Evolutionary conservation across 2,888 invertebrate genomes (phyloP), one percentile per base, ranked within the genome.

Genomic region (Atethmia centrago): DNA sequence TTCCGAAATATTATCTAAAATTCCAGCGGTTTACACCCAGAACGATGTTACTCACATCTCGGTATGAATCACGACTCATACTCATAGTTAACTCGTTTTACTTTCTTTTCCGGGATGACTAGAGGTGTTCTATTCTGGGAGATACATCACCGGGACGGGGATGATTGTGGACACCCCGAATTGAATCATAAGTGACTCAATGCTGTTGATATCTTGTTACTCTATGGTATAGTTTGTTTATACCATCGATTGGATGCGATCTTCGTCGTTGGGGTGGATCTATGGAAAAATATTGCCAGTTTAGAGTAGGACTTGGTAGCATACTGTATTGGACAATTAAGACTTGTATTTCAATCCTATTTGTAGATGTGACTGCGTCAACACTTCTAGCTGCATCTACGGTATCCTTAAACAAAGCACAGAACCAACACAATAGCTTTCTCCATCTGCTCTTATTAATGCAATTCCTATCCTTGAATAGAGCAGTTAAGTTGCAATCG

Each of bases 121-220:
- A 80, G 77, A 80, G 71, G 82, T 83, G 76, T 74, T 84, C 65
- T 87, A 88, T 88, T 86, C 80, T 65, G 79, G 77, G 76, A 86
- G 74, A 73, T 69, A 67, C 77, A 75, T 85, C 83, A 85, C 61
- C 53, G 68, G 64, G 62, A 49, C 58, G 80, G 88, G 87, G 85
- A 77, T 86, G 83, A 80, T 78, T 73, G 79, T 80, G 78, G 80
- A 74, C 71, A 71, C 80, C 79, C 73, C 82, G 80, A 88, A 91
- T 88, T 89, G 88, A 88, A 89, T 89, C 88, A 88, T 86, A 85
- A 85, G 80, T 89, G 90, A 78, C 78, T 84, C 84, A 82, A 79
- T 77, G 67, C 80, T 56, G 12, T 42, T 55, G 55, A 64, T 79
- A 82, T 74, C 79, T 58, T 47, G 71, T 71, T 71, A 55, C 65